Conservation (phyloP, 1,140 invertebrate species). For the Pseudomyrmex flavicornis region DNA sequence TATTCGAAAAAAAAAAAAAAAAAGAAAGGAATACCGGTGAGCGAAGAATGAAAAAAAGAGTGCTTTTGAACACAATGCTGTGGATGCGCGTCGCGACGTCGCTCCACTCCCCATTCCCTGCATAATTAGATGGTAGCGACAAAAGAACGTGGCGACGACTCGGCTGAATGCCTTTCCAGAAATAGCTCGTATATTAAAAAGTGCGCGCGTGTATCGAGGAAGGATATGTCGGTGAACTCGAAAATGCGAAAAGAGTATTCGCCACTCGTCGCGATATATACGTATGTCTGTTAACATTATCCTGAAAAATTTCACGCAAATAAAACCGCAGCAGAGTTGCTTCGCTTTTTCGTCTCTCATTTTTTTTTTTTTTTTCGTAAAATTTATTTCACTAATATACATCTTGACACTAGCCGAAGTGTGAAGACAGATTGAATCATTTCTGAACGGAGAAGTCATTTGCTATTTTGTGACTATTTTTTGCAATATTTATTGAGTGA, state of each 20-base stretch:
- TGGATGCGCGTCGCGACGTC: neutral
- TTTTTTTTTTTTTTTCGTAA: no score
- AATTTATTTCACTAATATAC: no score
- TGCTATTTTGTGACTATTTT: no score
- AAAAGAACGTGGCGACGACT: slow-evolving; percentile 13
- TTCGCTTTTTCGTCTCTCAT: neutral
- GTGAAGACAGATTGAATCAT: no score
- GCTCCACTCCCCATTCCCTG: neutral
- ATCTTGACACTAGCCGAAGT: no score
- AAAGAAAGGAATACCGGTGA: neutral
- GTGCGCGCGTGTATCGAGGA: neutral
- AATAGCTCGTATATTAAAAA: slow-evolving; percentile 33
- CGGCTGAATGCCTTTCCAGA: slow-evolving; percentile 6
- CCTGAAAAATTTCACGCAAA: no score
- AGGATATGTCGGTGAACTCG: neutral
- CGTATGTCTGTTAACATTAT: no score
- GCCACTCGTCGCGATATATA: no score
- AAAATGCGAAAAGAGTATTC: neutral
- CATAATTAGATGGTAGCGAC: slow-evolving; percentile 29
- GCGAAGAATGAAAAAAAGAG: neutral
- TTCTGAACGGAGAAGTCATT: no score
- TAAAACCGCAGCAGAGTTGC: neutral
- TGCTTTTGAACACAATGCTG: slow-evolving; percentile 35
- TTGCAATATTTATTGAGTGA: no score
- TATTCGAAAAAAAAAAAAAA: neutral